Conservation (phyloP, 2,113 vertebrate genomes). For the Chrysochloris asiatica region DNA sequence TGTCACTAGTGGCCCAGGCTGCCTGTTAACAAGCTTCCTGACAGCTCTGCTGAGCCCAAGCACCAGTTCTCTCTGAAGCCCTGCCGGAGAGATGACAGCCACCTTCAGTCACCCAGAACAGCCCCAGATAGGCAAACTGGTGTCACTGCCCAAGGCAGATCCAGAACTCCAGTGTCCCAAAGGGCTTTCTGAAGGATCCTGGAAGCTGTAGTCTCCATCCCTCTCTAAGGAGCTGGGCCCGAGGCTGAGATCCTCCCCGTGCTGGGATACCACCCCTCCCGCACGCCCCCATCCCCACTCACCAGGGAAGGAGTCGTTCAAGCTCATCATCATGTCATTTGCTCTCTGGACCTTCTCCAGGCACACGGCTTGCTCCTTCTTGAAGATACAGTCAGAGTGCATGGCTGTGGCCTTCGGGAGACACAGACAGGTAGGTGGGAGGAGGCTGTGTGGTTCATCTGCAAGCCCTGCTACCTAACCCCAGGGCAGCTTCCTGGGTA, state of each 20-base stretch:
- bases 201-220: not conserved
- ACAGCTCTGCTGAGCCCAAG: not conserved
- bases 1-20: not conserved
- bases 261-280: rapidly evolving
- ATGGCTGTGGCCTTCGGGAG: constrained; percentile 77
- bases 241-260: not conserved
- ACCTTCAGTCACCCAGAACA: not conserved
- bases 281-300: not conserved
- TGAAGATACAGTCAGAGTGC: constrained; percentile 87
- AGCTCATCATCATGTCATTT: constrained; percentile 75
- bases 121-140: not conserved
- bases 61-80: not conserved
- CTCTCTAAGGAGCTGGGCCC: too few relatives aligned
- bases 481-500: not conserved
- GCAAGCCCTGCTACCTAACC: not conserved
- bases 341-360: constrained; percentile 84
- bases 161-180: not conserved
- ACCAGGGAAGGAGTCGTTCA: constrained; percentile 86
- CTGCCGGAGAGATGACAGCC: not conserved
- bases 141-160: not conserved
- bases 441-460: rapidly evolving
- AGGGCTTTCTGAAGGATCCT: not conserved
- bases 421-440: not conserved
- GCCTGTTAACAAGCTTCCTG: constrained; percentile 27
- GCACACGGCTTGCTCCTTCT: constrained; percentile 86